Percentiles rank a stretch among this genome's conserved stretches.
phyloP scores from a whole-genome alignment of 2,113 vertebrate species.

The Ictalurus punctatus region DNA sequence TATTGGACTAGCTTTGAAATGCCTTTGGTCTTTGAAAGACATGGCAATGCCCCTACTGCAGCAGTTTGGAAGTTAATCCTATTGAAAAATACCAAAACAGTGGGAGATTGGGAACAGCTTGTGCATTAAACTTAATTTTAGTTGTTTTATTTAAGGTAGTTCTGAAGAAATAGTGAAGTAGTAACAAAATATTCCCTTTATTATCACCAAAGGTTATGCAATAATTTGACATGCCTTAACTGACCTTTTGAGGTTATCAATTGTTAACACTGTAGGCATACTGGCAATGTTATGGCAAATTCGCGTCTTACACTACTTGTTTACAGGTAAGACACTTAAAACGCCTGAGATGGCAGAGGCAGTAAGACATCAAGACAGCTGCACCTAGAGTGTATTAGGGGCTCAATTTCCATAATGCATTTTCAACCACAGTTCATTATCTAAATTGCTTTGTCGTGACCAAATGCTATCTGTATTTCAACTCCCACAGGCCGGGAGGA shows the following conservation, averaged over 20 bases:
- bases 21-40: neutral
- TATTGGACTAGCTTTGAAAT: neutral
- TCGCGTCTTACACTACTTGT: neutral
- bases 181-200: neutral
- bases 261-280: neutral
- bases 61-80: neutral
- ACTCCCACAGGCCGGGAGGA: neutral
- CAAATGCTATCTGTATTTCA: neutral
- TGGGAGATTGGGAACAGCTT: neutral
- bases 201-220: neutral
- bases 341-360: neutral
- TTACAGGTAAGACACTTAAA: neutral
- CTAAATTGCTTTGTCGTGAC: slow-evolving; percentile 1
- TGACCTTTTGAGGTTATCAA: neutral
- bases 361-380: neutral
- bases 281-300: neutral
- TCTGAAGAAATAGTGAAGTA: neutral
- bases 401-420: slow-evolving; percentile 25
- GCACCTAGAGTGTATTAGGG: neutral
- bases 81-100: neutral
- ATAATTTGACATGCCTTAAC: neutral
- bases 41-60: neutral
- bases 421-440: slow-evolving; percentile 37
- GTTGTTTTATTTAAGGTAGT: neutral
- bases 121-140: neutral